A percentile compares a stretch with the other conserved stretches of the same genome.
Evolutionary conservation across 1,140 invertebrate species (phyloP).

Genomic region (Cotesia glomerata): DNA sequence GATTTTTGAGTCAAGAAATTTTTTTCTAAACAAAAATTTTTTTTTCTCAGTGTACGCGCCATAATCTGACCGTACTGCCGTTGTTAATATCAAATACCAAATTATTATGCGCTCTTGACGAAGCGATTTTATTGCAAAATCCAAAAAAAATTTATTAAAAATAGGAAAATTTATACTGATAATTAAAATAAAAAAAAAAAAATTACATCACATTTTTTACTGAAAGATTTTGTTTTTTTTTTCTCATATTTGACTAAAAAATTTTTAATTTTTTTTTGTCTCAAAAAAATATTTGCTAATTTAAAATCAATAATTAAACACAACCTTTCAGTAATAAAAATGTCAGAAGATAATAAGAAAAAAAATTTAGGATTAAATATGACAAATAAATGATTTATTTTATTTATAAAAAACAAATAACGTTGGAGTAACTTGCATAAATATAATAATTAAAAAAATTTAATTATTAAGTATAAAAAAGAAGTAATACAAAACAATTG

Average conservation of each 20-base stretch:
- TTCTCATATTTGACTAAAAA: neutral
- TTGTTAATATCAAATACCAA: slow-evolving; percentile 37
- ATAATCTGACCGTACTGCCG: slow-evolving; percentile 46
- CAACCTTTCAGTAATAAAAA: slow-evolving; percentile 45
- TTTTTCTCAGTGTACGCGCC: too few species aligned
- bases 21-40: too few species aligned
- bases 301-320: slow-evolving; percentile 7
- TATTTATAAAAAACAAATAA: slow-evolving; percentile 52
- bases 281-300: neutral
- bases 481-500: slow-evolving; percentile 49
- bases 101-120: slow-evolving; percentile 17
- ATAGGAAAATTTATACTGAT: neutral
- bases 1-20: too few species aligned
- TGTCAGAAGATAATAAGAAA: slow-evolving; percentile 31
- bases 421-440: slow-evolving; percentile 43
- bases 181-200: neutral
- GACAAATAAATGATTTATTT: slow-evolving; percentile 46
- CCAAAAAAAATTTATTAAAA: neutral
- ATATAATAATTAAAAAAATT: slow-evolving; percentile 44
- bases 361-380: neutral
- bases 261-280: neutral
- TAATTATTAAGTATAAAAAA: slow-evolving; percentile 45
- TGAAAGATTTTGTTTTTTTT: neutral
- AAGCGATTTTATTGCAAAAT: neutral
- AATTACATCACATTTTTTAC: neutral